Evolutionary conservation across 2,888 invertebrate genomes (phyloP), one percentile per base, ranked within the genome.

Genomic region (Synergus laeviventris): DNA sequence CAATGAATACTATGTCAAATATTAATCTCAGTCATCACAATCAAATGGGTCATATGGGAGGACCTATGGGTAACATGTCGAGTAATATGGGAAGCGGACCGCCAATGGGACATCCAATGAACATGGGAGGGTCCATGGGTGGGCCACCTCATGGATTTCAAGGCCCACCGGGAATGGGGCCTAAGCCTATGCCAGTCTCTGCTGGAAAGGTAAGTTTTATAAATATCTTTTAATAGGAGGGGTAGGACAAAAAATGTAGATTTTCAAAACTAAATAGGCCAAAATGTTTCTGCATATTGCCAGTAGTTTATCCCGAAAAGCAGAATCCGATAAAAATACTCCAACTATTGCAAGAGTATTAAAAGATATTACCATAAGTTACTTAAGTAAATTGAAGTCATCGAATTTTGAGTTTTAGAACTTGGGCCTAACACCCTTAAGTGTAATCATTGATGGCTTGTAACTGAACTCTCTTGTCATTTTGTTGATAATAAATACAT

Each of bases 181-280:
- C 96, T 2, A 97, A 97, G 90, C 97, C 97, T 16, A 96, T 97
- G 95, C 96, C 97, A 84, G 97, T 97, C 80, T 96, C 96, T 90
- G 97, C 97, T 74, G 96, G 96, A 66, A 96, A 97, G 93, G 95
- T 97, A 88, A 83, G 83, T 82, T 62, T 59, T n/a, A 18, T 38
- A 18, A 70, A 45, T 38, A 38, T 62, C 1, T n/a, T 8, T 49
- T n/a, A 31, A 31, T 31, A 31, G 5, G 5, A 31, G n/a, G n/a
- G n/a, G n/a, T n/a, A n/a, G n/a, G n/a, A n/a, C n/a, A n/a, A n/a
- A n/a, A n/a, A n/a, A n/a, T n/a, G n/a, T n/a, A n/a, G n/a, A n/a
- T n/a, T n/a, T n/a, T n/a, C n/a, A n/a, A n/a, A n/a, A n/a, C n/a
- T n/a, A n/a, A n/a, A n/a, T n/a, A n/a, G n/a, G n/a, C n/a, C n/a